These are phyloP conservation scores for Listronotus bonariensis DNA, from an alignment of 1,140 invertebrate species.

Conservation along the genomic window DNA sequence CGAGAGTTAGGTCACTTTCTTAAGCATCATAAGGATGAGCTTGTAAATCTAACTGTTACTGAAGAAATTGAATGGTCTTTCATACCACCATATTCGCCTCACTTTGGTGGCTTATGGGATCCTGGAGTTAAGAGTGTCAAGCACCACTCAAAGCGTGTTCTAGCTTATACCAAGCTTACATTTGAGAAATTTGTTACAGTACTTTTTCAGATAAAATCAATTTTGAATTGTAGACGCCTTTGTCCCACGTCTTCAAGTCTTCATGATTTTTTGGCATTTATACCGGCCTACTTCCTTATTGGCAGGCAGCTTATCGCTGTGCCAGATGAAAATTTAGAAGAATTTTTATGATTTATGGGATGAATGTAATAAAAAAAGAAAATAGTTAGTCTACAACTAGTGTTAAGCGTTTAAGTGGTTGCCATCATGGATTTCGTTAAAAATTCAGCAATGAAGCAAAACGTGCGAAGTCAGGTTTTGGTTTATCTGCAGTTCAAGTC, in stretches of 20 bases:
- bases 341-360: too few species aligned
- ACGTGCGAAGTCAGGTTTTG: slow-evolving; percentile 40
- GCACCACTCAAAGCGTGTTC: slow-evolving; percentile 4
- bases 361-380: too few species aligned
- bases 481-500: too few species aligned
- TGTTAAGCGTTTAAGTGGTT: too few species aligned
- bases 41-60: neutral
- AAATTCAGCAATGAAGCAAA: too few species aligned
- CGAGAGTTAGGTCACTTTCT: neutral
- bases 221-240: neutral
- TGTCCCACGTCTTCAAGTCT: neutral
- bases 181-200: slow-evolving; percentile 2
- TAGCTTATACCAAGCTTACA: neutral
- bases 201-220: neutral
- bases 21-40: neutral
- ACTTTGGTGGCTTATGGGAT: slow-evolving; percentile 5
- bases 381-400: too few species aligned
- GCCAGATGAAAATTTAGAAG: slow-evolving; percentile 20
- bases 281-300: slow-evolving; percentile 42
- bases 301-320: slow-evolving; percentile 21
- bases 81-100: neutral
- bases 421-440: too few species aligned
- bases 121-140: neutral
- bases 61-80: slow-evolving; percentile 7
- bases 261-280: slow-evolving; percentile 34